Base-by-base conservation (phyloP, 2,113 vertebrate species). In the Cyanistes caeruleus region DNA sequence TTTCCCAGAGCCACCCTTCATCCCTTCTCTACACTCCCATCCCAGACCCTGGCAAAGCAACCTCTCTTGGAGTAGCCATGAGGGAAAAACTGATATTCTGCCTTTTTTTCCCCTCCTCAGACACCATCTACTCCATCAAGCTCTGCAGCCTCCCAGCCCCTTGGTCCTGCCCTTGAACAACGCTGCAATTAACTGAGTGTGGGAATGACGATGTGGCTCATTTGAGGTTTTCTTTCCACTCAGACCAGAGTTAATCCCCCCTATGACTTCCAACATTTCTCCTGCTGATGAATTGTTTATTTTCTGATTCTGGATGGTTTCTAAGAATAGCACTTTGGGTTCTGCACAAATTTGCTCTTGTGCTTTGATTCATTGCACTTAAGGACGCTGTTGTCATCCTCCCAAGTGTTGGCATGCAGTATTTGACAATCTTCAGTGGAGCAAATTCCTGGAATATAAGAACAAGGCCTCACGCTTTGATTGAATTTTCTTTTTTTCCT, bases 281-380 rank as follows among this genome's bases (percentile, higher is more conserved):
- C 75, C 78, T 93, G 58, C 77, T 59, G 69, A 93, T 63, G 76
- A 86, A 73, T 82, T 97, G 95, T 93, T 97, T 94, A 84, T 94
- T 97, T 92, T 93, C 83, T 58, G 13, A 90, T 87, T 96, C 63
- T 81, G 80, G 85, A 73, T 35, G 59, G 73, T 93, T 96, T 96
- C 95, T 97, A 93, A 93, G 90, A 96, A 94, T 80, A 95, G 93
- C 82, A 58, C 35, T 80, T 90, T 35, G 84, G 52, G 65, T 48
- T 93, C 94, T 76, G 87, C 33, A 73, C 84, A 84, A 81, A 68
- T 77, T 89, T 56, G 72, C 70, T 83, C 78, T 70, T 13, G 27
- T 58, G 33, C 93, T 96, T 96, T 95, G 94, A 96, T 95, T 96
- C 93, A 62, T 69, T 81, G 91, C 94, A 74, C 94, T 97, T 87